phyloP scores from a whole-genome alignment of 2,797 vertebrate species.

The Miichthys miiuy region DNA sequence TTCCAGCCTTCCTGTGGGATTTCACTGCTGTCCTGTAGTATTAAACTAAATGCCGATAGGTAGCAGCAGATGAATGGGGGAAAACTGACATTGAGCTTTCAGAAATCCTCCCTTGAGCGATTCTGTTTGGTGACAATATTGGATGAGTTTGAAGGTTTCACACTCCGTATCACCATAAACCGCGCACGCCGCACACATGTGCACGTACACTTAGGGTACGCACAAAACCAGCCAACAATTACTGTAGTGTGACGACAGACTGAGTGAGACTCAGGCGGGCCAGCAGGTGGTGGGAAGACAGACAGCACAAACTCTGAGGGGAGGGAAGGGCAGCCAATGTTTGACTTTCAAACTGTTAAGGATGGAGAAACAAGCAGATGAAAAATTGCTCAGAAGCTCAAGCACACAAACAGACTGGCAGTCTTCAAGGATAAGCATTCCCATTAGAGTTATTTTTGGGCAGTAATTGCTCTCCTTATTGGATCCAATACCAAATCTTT shows the following conservation, averaged over 20 bases:
- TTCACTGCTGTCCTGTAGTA: conserved; percentile 21
- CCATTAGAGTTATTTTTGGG: conserved; percentile 16
- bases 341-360: conserved; percentile 47
- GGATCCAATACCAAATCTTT: neutral
- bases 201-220: neutral
- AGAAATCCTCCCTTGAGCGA: conserved; percentile 51
- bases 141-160: conserved; percentile 37
- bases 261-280: conserved; percentile 20
- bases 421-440: conserved; percentile 27
- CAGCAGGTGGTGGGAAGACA: conserved; percentile 49
- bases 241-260: conserved; percentile 1
- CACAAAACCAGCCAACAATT: conserved; percentile 18
- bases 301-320: conserved; percentile 36
- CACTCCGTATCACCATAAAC: conserved; percentile 3
- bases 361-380: conserved; percentile 30
- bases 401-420: conserved; percentile 16
- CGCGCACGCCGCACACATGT: neutral
- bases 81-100: conserved; percentile 55
- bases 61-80: conserved; percentile 24
- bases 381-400: conserved; percentile 26
- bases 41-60: conserved; percentile 60
- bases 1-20: conserved; percentile 33
- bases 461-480: conserved; percentile 25
- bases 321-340: conserved; percentile 32
- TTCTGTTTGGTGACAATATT: conserved; percentile 46